Evolutionary conservation across 2,113 vertebrate species (phyloP).

Genomic region (Lepisosteus osseus): DNA sequence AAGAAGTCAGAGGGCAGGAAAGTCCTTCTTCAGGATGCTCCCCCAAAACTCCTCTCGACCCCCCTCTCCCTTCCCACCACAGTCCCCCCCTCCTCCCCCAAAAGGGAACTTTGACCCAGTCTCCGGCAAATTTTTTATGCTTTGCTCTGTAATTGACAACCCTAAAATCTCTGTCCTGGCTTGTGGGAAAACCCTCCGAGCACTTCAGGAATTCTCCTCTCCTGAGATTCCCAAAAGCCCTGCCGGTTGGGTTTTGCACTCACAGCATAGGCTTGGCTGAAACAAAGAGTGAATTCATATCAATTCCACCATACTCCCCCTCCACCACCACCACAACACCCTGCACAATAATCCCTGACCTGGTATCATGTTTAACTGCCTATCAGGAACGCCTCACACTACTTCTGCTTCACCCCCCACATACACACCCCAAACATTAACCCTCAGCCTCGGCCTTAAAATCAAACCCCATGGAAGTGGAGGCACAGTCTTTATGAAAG

Average conservation of each 20-base stretch:
- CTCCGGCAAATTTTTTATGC: background rate
- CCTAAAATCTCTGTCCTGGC: slow-evolving; percentile 16
- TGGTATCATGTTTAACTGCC: slow-evolving; percentile 49
- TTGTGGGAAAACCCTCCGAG: slow-evolving; percentile 43
- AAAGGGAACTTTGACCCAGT: background rate
- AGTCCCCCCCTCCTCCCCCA: too few relatives aligned
- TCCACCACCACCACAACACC: slow-evolving; percentile 28
- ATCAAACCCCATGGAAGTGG: background rate
- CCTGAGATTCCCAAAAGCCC: slow-evolving; percentile 4
- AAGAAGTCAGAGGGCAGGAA: too few relatives aligned
- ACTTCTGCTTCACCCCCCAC: slow-evolving; percentile 28
- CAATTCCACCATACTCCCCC: slow-evolving; percentile 29
- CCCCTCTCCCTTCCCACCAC: too few relatives aligned
- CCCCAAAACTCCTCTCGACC: too few relatives aligned
- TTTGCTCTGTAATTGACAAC: too few relatives aligned
- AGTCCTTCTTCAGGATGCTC: too few relatives aligned
- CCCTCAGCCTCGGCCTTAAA: slow-evolving; percentile 35
- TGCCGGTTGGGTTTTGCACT: slow-evolving; percentile 10
- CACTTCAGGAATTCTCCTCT: slow-evolving; percentile 41
- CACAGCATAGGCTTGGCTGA: slow-evolving; percentile 26
- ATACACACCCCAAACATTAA: slow-evolving; percentile 22
- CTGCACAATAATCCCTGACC: slow-evolving; percentile 37
- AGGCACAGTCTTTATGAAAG: background rate
- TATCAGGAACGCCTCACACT: slow-evolving; percentile 25
- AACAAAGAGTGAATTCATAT: slow-evolving; percentile 52